Conservation (phyloP, 2,797 vertebrate species). For the Hemibagrus guttatus region DNA sequence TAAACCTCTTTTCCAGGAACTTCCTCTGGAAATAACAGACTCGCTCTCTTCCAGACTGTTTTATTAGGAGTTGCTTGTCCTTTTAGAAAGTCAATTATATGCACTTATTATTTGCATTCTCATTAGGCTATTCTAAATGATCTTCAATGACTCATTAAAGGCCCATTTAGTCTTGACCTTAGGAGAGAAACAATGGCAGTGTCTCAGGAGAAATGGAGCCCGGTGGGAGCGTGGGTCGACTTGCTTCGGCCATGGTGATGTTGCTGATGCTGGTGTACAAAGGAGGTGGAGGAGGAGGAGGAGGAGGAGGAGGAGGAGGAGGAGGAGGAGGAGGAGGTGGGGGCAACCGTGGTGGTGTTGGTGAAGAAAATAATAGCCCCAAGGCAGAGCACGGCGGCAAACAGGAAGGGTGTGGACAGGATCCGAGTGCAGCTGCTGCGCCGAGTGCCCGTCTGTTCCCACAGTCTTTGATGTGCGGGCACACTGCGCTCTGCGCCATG, state of each 20-base stretch:
- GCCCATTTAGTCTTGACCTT: neutral
- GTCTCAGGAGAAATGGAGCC: constrained; percentile 2
- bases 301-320: constrained; percentile 45
- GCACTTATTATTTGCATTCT: constrained; percentile 18
- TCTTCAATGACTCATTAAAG: constrained; percentile 28
- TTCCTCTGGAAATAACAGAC: neutral
- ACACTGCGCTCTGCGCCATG: constrained; percentile 70
- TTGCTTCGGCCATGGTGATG: constrained; percentile 61
- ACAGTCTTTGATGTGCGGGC: constrained; percentile 80
- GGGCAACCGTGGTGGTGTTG: constrained; percentile 64
- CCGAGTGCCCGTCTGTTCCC: constrained; percentile 77
- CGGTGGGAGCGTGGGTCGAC: constrained; percentile 6
- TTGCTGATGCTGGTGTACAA: constrained; percentile 48
- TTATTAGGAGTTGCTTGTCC: neutral
- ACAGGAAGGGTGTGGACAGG: constrained; percentile 89
- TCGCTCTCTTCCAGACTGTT: neutral
- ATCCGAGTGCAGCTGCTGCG: constrained; percentile 78
- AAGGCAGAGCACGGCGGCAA: constrained; percentile 71
- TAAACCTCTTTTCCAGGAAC: neutral
- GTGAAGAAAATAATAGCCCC: constrained; percentile 78
- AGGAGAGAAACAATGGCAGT: neutral
- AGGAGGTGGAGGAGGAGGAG: neutral
- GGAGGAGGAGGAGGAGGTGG: constrained; percentile 39
- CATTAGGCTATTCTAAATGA: constrained; percentile 12
- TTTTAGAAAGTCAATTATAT: neutral